Conservation (phyloP, 2,113 vertebrate species). For the Anolis sagrei region DNA sequence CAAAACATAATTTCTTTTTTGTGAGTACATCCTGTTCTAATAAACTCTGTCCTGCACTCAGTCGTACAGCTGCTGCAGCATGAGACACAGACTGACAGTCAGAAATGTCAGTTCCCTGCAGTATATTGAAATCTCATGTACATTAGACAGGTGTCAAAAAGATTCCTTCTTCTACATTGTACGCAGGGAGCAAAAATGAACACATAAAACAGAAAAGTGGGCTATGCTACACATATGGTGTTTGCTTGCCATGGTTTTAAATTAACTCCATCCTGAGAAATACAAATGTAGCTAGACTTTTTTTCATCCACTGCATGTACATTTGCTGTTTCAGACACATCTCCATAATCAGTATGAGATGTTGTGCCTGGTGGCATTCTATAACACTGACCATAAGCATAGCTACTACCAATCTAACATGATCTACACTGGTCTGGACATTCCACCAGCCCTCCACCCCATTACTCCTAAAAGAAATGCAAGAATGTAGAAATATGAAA, state of each 20-base stretch:
- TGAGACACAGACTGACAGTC: not conserved
- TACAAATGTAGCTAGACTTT: not conserved
- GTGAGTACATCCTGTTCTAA: not conserved
- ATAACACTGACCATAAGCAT: not conserved
- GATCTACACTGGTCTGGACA: too few species aligned
- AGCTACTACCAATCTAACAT: too few species aligned
- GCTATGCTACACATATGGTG: not conserved
- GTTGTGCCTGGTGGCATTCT: not conserved
- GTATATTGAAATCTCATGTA: not conserved
- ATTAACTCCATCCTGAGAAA: not conserved
- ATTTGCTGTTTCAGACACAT: too few species aligned
- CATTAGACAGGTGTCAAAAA: not conserved
- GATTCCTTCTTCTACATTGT: not conserved
- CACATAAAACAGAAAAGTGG: not conserved
- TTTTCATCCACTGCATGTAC: not conserved
- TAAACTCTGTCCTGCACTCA: not conserved
- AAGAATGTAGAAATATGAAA: too few species aligned
- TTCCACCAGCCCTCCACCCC: too few species aligned
- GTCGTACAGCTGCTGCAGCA: not conserved
- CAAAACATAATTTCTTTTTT: not conserved
- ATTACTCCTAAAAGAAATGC: too few species aligned
- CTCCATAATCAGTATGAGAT: not conserved
- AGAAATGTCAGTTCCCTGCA: not conserved
- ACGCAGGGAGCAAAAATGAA: not conserved
- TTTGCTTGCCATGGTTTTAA: not conserved